Evolutionary conservation across 37 sponge, comb jelly and placozoan species (phyloP), one percentile per base, ranked within the genome.

Genomic region (Beroe forskalii): DNA sequence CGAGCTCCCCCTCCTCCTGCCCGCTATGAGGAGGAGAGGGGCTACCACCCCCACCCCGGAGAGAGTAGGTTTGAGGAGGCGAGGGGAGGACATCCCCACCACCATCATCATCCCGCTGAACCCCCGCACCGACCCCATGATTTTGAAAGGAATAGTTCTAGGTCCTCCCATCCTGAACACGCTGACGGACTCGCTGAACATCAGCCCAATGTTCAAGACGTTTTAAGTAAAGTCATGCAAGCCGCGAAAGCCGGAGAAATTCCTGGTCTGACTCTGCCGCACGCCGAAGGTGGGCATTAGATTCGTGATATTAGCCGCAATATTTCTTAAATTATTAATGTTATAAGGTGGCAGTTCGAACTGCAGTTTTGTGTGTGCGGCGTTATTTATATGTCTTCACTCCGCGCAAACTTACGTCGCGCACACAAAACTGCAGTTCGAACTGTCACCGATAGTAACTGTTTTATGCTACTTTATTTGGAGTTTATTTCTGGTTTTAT

Each of bases 211-310:
- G 72, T 69, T 69, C 72, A 69, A 69, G 72, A 69, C 19, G 72
- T 69, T 69, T 69, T 69, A 69, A 69, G 39, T 69, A 69, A 69
- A 69, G 72, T 69, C 38, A 69, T 69, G 72, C 27, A 69, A 69
- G 72, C 72, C 2, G 72, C 72, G 37, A 69, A 69, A 36, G 72
- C 72, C 72, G 72, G 72, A 69, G 38, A 69, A 33, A 69, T 69
- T 14, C 72, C 72, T 69, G 72, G 72, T 28, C 37, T 69, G 28
- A 37, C 14, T 32, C 32, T 69, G 72, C 72, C 72, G 4, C 36
- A 36, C 1, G 72, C 28, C 12, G 19, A 69, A 69, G 72, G 72
- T 69, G 72, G 72, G 72, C 72, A 69, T 69, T 69, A 30, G 25
- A n/a, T n/a, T n/a, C n/a, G n/a, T n/a, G n/a, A n/a, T n/a, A n/a